phyloP scores from a whole-genome alignment of 64 coral and sea anemone species.

The Platygyra sinensis region DNA sequence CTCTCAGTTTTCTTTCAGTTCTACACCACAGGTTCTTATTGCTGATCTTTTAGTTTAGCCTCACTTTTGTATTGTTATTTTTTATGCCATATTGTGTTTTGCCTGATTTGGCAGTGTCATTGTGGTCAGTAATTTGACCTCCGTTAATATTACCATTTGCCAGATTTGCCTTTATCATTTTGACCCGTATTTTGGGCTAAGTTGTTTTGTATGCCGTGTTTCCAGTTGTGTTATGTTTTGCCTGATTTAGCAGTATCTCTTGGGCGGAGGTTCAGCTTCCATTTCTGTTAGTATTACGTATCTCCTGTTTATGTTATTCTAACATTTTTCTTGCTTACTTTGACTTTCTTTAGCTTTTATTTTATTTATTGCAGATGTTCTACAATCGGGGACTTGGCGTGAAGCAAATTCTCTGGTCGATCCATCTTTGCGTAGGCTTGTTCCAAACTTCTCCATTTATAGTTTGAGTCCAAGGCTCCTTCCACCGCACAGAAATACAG shows the following conservation, averaged over 20 bases:
- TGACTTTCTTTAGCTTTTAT: neutral
- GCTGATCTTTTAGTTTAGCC: no score
- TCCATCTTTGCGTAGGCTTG: conserved; percentile 30
- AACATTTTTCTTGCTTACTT: neutral
- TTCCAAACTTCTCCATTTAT: neutral
- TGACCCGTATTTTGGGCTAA: neutral
- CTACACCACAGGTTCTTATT: no score
- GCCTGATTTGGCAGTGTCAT: neutral
- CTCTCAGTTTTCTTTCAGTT: no score
- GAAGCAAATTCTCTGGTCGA: conserved; percentile 31
- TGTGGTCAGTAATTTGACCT: conserved; percentile 23
- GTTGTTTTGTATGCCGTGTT: no score
- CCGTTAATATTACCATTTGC: neutral
- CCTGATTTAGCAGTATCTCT: no score
- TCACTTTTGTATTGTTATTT: no score
- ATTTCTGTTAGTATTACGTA: conserved; percentile 9
- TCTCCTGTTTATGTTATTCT: conserved; percentile 1
- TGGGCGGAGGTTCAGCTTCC: no score
- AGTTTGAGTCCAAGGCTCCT: neutral
- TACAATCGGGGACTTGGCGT: conserved; percentile 32
- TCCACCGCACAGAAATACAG: conserved; percentile 43
- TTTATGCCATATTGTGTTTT: no score
- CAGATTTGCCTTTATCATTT: neutral
- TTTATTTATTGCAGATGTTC: conserved; percentile 25
- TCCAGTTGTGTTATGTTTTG: no score